Evolutionary conservation across 2,888 invertebrate species (phyloP).

Genomic region (Melieria crassipennis): DNA sequence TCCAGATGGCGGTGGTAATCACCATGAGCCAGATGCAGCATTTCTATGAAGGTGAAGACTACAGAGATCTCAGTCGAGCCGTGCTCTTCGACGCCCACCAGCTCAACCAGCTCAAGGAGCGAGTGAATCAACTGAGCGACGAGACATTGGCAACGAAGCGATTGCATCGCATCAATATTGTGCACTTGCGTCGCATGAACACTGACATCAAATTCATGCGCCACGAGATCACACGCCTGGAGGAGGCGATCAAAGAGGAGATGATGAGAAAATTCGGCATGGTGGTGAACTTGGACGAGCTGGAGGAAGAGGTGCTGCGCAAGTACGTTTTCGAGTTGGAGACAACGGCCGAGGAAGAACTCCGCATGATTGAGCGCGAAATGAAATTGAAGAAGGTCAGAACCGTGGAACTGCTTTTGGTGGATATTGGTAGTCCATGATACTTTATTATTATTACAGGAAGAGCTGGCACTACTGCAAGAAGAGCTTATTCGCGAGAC

Average conservation of each 20-base stretch:
- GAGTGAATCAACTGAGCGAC: constrained; percentile 73
- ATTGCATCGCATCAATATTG: constrained; percentile 74
- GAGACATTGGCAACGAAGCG: constrained; percentile 73
- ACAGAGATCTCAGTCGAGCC: constrained; percentile 65
- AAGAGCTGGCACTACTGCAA: constrained; percentile 54
- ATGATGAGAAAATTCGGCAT: constrained; percentile 71
- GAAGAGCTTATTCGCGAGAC: constrained; percentile 65
- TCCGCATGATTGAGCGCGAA: constrained; percentile 65
- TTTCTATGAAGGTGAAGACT: constrained; percentile 66
- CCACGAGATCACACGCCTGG: constrained; percentile 69
- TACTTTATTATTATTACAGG: constrained; percentile 23
- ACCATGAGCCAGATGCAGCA: constrained; percentile 76
- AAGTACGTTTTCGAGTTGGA: constrained; percentile 69
- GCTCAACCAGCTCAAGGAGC: constrained; percentile 70
- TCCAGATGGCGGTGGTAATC: constrained; percentile 75
- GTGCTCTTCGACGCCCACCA: constrained; percentile 74
- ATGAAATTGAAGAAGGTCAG: constrained; percentile 63
- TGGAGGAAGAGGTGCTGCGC: constrained; percentile 70
- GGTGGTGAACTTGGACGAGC: constrained; percentile 67
- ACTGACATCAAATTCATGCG: constrained; percentile 76
- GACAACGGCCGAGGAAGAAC: constrained; percentile 67
- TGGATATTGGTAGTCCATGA: background rate
- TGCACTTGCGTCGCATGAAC: constrained; percentile 76
- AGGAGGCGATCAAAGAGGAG: constrained; percentile 67
- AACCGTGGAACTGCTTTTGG: background rate